Evolutionary conservation across 2,888 invertebrate species (phyloP), one percentile per base, ranked within the genome.

Genomic region (Apodemia mormo): DNA sequence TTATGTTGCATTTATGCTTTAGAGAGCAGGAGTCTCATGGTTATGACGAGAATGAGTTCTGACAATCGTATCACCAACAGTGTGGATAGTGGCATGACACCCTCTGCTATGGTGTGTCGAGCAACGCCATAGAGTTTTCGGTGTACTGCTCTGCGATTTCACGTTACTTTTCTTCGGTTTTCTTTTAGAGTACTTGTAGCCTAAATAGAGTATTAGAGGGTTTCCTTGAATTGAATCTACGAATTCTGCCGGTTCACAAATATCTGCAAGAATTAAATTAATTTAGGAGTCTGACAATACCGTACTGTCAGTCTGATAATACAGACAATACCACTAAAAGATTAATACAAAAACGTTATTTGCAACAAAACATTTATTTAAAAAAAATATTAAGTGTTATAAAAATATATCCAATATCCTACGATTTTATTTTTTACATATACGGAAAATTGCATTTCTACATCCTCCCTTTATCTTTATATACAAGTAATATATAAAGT

Each of bases 21-120:
- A 45, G 3, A 45, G 45, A 2, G 45, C 10, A 45, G 45, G 12
- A 10, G 45, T 45, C 4, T 45, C 45, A 65, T 73, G 80, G 37
- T 72, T 78, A 65, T 82, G 82, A 3, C 68, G 8, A 40, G 77
- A 74, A 2, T 76, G 73, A 10, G 65, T 56, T 43, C 65, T 71
- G 7, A 82, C 67, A 9, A 82, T 74, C 4, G 72, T 61, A 37
- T 82, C 74, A 0, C 74, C 70, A 4, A 73, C 61, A 0, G 84
- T 85, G 65, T 76, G 70, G 9, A 85, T 71, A 9, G 75, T 72
- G 1, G 84, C 85, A 2, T 77, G 80, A 69, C 87, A 87, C 2
- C 82, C 82, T 37, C 68, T 75, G 22, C 68, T 66, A 49, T 67
- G 69, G 69, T 79, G 74, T 0, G 76, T 76, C 9, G 79, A 75